phyloP scores from a whole-genome alignment of 2,113 vertebrate species.

The Ictidomys tridecemlineatus region DNA sequence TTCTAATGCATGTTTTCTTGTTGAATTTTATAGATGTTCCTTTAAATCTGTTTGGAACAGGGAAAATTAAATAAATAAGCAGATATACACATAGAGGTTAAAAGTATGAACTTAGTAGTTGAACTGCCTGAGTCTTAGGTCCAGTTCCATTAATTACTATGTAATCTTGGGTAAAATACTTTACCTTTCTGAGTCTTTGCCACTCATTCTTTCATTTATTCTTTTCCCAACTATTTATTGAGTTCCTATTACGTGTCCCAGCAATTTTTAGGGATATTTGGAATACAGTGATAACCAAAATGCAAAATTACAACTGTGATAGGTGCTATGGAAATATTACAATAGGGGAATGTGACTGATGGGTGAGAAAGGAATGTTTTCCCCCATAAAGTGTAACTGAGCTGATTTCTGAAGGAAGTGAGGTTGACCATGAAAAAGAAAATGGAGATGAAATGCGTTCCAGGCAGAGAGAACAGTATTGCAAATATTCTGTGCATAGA shows the following conservation, averaged over 20 bases:
- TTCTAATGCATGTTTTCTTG: conserved; percentile 10
- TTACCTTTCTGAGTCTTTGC: background rate
- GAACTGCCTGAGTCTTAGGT: background rate
- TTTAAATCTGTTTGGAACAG: conserved; percentile 23
- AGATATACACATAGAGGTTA: background rate
- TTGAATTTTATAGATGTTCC: background rate
- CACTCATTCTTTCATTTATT: background rate
- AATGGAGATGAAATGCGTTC: background rate
- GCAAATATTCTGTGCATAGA: background rate
- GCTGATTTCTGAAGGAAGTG: background rate
- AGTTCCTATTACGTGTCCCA: background rate
- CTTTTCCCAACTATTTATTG: background rate
- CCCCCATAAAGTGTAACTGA: background rate
- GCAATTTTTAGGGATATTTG: background rate
- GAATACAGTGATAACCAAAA: background rate
- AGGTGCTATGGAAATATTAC: background rate
- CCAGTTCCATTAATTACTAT: background rate
- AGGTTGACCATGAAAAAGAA: background rate
- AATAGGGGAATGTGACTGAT: background rate
- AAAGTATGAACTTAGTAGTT: background rate
- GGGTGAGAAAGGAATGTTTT: background rate
- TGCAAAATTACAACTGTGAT: background rate
- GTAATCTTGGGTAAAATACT: background rate
- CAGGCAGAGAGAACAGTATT: background rate
- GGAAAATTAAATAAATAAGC: background rate